phyloP scores from a whole-genome alignment of 2,888 invertebrate genomes.

The Phaedon cochleariae region DNA sequence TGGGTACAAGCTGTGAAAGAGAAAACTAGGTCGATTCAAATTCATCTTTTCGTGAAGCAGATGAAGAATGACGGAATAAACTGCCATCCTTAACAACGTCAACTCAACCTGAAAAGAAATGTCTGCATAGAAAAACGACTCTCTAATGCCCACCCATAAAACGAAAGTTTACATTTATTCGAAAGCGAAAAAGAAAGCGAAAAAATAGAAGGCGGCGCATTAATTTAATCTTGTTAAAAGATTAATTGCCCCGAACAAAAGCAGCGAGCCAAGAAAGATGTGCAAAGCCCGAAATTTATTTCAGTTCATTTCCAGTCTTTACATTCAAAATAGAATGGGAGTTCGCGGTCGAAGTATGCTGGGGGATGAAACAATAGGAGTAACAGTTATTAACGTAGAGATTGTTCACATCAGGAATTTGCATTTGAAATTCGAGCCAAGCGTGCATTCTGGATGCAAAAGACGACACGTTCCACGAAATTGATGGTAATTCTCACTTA shows the following conservation, averaged over 20 bases:
- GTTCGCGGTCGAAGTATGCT: slow-evolving; percentile 31
- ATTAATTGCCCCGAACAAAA: slow-evolving; percentile 48
- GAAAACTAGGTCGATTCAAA: no score
- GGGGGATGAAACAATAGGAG: slow-evolving; percentile 46
- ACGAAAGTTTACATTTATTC: slow-evolving; percentile 37
- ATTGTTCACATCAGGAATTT: slow-evolving; percentile 38
- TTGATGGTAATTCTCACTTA: neutral
- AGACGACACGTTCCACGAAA: neutral
- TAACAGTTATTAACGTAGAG: slow-evolving; percentile 42
- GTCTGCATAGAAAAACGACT: slow-evolving; percentile 30
- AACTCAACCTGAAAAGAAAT: slow-evolving; percentile 26
- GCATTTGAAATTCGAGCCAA: slow-evolving; percentile 31
- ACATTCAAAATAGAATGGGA: slow-evolving; percentile 44
- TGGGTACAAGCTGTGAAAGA: no score
- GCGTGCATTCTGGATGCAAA: neutral
- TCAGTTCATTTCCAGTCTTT: slow-evolving; percentile 49
- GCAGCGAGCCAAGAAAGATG: slow-evolving; percentile 46
- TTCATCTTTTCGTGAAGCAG: no score
- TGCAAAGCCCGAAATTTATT: slow-evolving; percentile 48
- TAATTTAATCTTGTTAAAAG: slow-evolving; percentile 46
- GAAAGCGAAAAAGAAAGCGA: slow-evolving; percentile 8
- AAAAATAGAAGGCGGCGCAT: slow-evolving; percentile 34
- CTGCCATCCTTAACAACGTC: slow-evolving; percentile 18
- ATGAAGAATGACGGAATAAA: no score
- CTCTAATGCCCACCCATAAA: slow-evolving; percentile 34